Evolutionary conservation across 2,113 vertebrate species (phyloP), one percentile per base, ranked within the genome.

Genomic region (Catharus bicknelli): DNA sequence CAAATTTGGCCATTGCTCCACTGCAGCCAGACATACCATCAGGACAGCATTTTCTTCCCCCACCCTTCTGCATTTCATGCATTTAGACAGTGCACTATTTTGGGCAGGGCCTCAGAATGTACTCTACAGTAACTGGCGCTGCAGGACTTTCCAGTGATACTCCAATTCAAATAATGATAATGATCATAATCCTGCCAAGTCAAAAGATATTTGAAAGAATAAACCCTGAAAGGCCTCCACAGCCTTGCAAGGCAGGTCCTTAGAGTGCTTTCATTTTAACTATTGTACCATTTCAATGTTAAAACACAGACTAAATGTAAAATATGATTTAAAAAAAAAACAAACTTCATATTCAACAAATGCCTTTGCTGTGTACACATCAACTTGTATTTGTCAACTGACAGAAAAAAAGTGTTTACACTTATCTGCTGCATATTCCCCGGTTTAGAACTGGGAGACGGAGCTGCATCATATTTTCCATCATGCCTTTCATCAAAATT

Each of bases 401-500:
- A 53, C 36, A 91, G 42, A 50, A 86, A 79, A 45, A 9, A 64
- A 73, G 6, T 29, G n/a, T 72, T 83, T 70, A 86, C 38, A 22
- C 42, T 54, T 0, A 0, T 78, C 22, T 68, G 25, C 10, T 83
- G 16, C 48, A 55, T 50, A 61, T 88, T 57, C 16, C 26, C 27
- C 2, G 2, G 40, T 50, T 75, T n/a, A 64, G 51, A 93, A 72
- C 48, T 38, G 43, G 47, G 40, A 86, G 32, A 64, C 38, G 0
- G 0, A 90, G 36, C 27, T 55, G 79, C 73, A 82, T 82, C 55
- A 16, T 84, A 93, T 87, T 36, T 36, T 92, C 81, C 63, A 88
- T 78, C 7, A 8, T n/a, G 50, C 72, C 54, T 95, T 93, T 92
- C 92, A 90, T 91, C 92, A 86, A 94, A 94, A 93, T 66, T 79